These are phyloP conservation scores for Plecturocebus donacophilus DNA, from an alignment of 2,113 vertebrate species.

Conservation along the genomic window DNA sequence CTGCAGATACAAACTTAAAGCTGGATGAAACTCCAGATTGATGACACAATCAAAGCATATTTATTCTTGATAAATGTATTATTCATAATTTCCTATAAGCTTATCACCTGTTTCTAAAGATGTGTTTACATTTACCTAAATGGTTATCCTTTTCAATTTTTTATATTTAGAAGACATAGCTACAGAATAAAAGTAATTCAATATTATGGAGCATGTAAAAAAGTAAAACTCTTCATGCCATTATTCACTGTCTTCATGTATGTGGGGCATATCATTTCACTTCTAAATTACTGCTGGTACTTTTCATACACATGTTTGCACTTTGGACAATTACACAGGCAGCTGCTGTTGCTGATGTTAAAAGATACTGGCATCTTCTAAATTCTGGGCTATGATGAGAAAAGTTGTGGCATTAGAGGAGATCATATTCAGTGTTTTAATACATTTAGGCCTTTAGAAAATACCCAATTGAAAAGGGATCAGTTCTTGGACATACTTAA, in stretches of 20 bases:
- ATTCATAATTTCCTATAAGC: not conserved
- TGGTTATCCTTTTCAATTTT: not conserved
- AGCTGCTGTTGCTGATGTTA: slow-evolving; percentile 55
- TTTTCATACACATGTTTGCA: not conserved
- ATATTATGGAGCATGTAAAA: not conserved
- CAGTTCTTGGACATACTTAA: slow-evolving; percentile 80
- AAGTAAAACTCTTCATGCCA: not conserved
- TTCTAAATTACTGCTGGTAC: not conserved
- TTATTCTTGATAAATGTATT: not conserved
- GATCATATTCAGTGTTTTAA: slow-evolving; percentile 77
- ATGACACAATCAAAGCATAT: not conserved
- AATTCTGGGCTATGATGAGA: slow-evolving; percentile 71
- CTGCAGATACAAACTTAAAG: not conserved
- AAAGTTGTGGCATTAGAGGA: slow-evolving; percentile 74
- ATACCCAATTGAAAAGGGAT: slow-evolving; percentile 82
- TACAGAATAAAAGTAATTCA: not conserved
- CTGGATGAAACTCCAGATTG: not conserved
- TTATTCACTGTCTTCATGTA: not conserved
- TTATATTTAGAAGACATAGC: not conserved
- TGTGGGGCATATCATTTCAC: not conserved
- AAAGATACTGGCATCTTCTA: slow-evolving; percentile 63
- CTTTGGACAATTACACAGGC: not conserved
- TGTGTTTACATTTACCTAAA: not conserved
- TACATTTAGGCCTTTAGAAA: slow-evolving; percentile 82
- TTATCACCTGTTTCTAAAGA: not conserved